Percentiles rank a stretch among this genome's conserved stretches.
phyloP scores from a whole-genome alignment of 2,888 invertebrate genomes.

The Tanypteryx hageni region DNA sequence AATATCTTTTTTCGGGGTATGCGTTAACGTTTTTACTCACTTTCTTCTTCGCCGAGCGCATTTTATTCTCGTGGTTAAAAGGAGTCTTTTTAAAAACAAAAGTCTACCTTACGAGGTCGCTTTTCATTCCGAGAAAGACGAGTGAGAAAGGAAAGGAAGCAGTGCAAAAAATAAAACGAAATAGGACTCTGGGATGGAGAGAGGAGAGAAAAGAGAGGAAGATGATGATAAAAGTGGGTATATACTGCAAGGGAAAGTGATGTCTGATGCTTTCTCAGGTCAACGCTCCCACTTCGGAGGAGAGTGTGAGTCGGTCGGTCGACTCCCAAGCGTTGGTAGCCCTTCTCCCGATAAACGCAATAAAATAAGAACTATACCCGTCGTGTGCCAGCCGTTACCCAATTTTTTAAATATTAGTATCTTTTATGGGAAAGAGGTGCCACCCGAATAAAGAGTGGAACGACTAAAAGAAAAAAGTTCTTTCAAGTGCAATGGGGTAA shows the following conservation, averaged over 20 bases:
- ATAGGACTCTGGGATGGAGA: not conserved
- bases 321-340: constrained; percentile 56
- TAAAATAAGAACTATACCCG: not conserved
- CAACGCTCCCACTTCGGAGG: constrained; percentile 40
- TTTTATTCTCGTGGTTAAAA: not conserved
- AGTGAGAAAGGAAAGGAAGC: not conserved
- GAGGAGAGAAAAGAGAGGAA: not conserved
- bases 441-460: not conserved
- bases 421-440: not conserved
- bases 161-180: constrained; percentile 1
- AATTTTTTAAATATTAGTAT: not conserved
- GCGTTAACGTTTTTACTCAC: not conserved
- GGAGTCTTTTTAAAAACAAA: not conserved
- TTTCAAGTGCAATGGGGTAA: not conserved
- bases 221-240: constrained; percentile 23
- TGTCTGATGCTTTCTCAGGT: constrained; percentile 40
- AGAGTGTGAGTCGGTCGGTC: not conserved
- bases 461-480: not conserved
- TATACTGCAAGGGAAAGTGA: constrained; percentile 60
- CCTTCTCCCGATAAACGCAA: constrained; percentile 16
- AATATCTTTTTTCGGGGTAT: no score
- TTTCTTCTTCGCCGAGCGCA: not conserved
- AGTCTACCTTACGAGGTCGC: not conserved
- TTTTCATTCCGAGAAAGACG: not conserved
- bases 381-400: not conserved